Evolutionary conservation across 2,888 invertebrate species (phyloP), one percentile per base, ranked within the genome.

Genomic region (Xestoiulus laeticollis): DNA sequence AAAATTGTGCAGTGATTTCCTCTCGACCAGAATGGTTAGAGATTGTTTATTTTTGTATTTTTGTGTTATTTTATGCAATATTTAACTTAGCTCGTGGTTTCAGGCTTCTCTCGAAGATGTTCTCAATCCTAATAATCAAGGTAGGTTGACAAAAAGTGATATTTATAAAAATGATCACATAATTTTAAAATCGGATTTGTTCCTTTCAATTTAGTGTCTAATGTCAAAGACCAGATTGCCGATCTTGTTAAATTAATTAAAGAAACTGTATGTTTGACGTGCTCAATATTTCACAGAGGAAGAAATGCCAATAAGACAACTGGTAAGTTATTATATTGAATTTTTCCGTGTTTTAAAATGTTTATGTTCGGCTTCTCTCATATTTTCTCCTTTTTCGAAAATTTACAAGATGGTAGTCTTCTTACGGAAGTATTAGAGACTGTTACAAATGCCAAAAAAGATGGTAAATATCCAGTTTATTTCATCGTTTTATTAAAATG

Each of bases 1-100:
- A 26, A 83, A 87, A 32, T 43, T 87, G 30, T 87, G 82, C 87
- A 83, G 43, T n/a, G 87, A 87, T 44, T 87, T 83, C 43, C 87
- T 87, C n/a, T 30, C 30, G 0, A n/a, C 83, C 43, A 83, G 83
- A 87, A 87, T 87, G 83, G 87, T 87, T 12, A 87, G 48, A 44
- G 22, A 53, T n/a, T 22, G 1, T 8, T 14, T 19, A n/a, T 38
- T 38, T 38, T 38, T 38, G 2, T 8, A 8, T 38, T 8, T 38
- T 5, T 38, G 38, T 38, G 38, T 1, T 38, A 1, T 8, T 38
- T 8, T 38, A 8, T 38, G 38, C 5, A 38, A 38, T 38, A 38
- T 8, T 38, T 38, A 38, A 38, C 0, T 85, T 38, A 38, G 38
- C 38, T 38, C 6, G 19, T 48, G 5, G 6, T 87, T 78, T 4